A percentile compares a stretch with the other conserved stretches of the same genome.
These are phyloP conservation scores for Tetranychus cinnabarinus DNA, from an alignment of 1,140 invertebrate genomes.

Conservation along the genomic window DNA sequence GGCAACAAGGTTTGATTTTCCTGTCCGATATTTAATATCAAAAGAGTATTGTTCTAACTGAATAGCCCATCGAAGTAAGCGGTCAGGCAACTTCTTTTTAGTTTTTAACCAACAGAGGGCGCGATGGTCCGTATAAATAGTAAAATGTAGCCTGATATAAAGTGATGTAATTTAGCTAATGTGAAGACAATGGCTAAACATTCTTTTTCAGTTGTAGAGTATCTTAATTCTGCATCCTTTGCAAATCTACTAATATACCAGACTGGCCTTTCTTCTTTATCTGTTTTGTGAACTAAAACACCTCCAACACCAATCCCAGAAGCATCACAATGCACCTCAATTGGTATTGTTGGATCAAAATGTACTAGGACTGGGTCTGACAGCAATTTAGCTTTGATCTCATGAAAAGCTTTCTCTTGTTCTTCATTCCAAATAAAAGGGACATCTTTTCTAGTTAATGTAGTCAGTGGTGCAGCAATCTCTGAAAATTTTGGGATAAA, in stretches of 20 bases:
- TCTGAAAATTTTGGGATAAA: neutral
- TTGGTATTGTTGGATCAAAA: neutral
- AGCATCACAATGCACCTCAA: neutral
- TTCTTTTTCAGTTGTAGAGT: neutral
- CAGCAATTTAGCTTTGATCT: neutral
- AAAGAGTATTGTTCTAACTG: conserved; percentile 12
- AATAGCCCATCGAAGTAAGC: conserved; percentile 11
- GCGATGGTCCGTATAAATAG: neutral
- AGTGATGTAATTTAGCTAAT: neutral
- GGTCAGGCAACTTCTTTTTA: neutral
- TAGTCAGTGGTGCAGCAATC: neutral
- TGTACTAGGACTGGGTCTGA: neutral
- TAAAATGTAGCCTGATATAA: neutral
- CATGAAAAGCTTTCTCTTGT: neutral
- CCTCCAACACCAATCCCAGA: neutral
- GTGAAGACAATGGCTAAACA: neutral
- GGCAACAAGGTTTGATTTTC: neutral
- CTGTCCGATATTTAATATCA: neutral
- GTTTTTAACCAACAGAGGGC: neutral
- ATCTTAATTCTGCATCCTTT: neutral
- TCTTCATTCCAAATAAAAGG: neutral
- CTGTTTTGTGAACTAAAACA: neutral
- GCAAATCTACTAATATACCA: neutral
- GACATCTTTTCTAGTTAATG: neutral
- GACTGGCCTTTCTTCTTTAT: neutral